Evolutionary conservation across 2,797 vertebrate genomes (phyloP), one percentile per base, ranked within the genome.

Genomic region (Myotis daubentonii): DNA sequence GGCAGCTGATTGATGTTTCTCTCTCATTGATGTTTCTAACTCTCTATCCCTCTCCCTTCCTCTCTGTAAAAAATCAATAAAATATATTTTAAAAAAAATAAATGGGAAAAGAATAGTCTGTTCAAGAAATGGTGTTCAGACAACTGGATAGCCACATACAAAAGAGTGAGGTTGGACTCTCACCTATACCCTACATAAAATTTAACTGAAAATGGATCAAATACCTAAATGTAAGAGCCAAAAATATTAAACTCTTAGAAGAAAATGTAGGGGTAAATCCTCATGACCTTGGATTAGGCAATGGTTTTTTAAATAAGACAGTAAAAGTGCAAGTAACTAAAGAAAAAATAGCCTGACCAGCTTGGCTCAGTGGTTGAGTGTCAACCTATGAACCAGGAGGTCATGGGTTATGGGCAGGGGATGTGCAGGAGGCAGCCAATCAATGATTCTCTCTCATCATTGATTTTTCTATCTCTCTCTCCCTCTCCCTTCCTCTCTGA

Each of bases 201-300:
- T 68, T 84, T 79, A 88, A 91, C 30, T 55, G 10, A 82, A 66
- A 82, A 65, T 76, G 19, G 28, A 91, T 87, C 47, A 78, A 91
- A 93, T 62, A 66, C 38, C 62, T 72, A 87, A 87, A 79, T 51
- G 11, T 28, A 80, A 68, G 6, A 68, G 57, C 17, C 44, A 60
- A 86, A 78, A 78, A 17, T 53, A 92, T 66, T 66, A 51, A 72
- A n/a, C 41, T 78, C 38, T 53, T 41, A 83, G 8, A 71, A 68
- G 28, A 90, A 83, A 93, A 80, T 33, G 17, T 81, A 44, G 38
- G 33, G 44, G 22, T 87, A 92, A 81, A 60, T 81, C 44, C 49
- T 93, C 16, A 36, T 38, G 25, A 82, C 8, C 15, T 91, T 74
- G n/a, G 2, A 76, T 87, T 71, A 87, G 33, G 51, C 60, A 75